Conservation (phyloP, 2,113 vertebrate genomes). For the Myodes glareolus region DNA sequence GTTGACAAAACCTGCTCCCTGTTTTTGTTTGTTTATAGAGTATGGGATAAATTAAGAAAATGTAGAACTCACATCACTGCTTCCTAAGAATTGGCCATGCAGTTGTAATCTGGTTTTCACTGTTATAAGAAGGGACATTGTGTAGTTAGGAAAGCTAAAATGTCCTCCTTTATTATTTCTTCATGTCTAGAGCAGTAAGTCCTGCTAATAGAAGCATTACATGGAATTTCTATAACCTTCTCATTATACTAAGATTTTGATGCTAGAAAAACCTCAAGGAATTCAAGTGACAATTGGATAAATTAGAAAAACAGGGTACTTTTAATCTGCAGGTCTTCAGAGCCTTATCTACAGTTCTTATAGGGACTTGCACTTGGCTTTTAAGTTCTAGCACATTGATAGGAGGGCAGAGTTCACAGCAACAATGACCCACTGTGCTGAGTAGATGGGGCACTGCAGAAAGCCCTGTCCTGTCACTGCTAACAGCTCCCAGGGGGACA, state of each 20-base stretch:
- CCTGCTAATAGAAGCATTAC: neutral
- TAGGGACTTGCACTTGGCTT: constrained; percentile 16
- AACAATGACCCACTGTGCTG: neutral
- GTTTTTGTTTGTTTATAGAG: constrained; percentile 9
- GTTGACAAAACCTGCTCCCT: constrained; percentile 35
- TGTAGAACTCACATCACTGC: constrained; percentile 13
- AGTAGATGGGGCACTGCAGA: neutral
- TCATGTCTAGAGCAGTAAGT: constrained; percentile 7
- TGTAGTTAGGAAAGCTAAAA: constrained; percentile 33
- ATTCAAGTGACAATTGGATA: constrained; percentile 27
- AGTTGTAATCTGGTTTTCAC: constrained; percentile 33
- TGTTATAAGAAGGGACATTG: neutral
- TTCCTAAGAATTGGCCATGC: constrained; percentile 37
- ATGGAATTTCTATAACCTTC: neutral
- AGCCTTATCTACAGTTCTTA: constrained; percentile 29
- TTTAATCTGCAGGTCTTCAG: neutral
- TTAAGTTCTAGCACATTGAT: constrained; percentile 29
- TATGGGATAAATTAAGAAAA: constrained; percentile 41
- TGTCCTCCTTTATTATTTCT: neutral
- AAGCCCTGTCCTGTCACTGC: neutral
- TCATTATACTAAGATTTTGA: constrained; percentile 29
- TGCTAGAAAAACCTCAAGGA: constrained; percentile 10
- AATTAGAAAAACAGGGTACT: constrained; percentile 47
- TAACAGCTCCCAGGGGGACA: neutral
- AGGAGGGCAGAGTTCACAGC: neutral